Conservation (phyloP, 2,888 invertebrate species). For the Stomorhina lunata region DNA sequence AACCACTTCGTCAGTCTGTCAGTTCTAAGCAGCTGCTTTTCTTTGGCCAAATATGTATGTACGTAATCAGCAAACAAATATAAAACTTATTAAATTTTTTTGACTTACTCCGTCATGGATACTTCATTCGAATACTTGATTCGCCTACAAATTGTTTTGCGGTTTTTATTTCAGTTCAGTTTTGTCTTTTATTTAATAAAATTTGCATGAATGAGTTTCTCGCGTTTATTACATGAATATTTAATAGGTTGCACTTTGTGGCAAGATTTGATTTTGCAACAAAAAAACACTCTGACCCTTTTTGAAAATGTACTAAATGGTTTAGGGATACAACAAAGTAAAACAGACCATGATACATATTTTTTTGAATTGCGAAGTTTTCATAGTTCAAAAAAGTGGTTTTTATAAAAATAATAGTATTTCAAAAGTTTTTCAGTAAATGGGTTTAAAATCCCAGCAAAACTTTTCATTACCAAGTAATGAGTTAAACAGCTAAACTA, state of each 20-base stretch:
- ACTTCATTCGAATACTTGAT: background rate
- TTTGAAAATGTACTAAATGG: no score
- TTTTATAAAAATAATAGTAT: no score
- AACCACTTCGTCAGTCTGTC: constrained; percentile 9
- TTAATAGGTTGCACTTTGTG: constrained; percentile 37
- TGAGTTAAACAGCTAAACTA: no score
- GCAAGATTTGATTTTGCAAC: background rate
- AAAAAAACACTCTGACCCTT: no score
- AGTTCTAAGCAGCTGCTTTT: constrained; percentile 30
- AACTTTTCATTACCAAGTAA: no score
- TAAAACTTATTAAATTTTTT: background rate
- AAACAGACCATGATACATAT: no score
- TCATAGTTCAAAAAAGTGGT: no score
- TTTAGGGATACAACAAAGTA: no score
- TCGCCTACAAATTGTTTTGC: constrained; percentile 57
- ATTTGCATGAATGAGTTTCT: constrained; percentile 34
- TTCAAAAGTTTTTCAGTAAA: no score
- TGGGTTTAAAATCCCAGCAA: no score
- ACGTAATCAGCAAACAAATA: background rate
- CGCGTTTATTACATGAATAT: constrained; percentile 57
- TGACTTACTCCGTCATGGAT: background rate
- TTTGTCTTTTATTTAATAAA: constrained; percentile 30
- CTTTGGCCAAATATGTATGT: constrained; percentile 20
- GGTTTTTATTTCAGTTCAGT: constrained; percentile 28
- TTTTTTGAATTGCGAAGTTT: no score